Conservation (phyloP, 2,888 invertebrate genomes). For the Acleris literana region DNA sequence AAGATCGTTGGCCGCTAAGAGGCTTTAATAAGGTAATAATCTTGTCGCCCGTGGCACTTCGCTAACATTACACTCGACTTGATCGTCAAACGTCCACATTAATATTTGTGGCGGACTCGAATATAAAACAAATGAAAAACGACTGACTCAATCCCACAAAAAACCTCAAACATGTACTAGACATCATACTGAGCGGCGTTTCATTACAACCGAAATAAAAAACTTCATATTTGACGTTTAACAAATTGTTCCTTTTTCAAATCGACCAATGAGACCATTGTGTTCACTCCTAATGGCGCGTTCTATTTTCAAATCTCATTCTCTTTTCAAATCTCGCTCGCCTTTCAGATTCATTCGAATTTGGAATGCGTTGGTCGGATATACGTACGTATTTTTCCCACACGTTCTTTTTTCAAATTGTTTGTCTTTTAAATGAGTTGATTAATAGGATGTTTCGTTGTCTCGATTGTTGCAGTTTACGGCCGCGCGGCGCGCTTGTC, state of each 20-base stretch:
- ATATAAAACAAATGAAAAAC: conserved; percentile 78
- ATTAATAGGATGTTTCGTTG: conserved; percentile 76
- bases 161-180: conserved; percentile 73
- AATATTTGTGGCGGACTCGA: conserved; percentile 64
- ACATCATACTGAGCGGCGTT: conserved; percentile 75
- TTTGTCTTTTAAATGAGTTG: conserved; percentile 78
- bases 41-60: conserved; percentile 71
- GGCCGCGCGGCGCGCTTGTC: conserved; percentile 33
- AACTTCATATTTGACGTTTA: conserved; percentile 84
- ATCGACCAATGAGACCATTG: conserved; percentile 83
- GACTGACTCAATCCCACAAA: conserved; percentile 71
- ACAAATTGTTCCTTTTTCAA: conserved; percentile 84
- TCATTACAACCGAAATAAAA: conserved; percentile 80
- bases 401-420: conserved; percentile 70
- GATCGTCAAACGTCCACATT: conserved; percentile 73
- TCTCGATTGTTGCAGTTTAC: conserved; percentile 58
- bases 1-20: conserved; percentile 58
- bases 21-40: conserved; percentile 63
- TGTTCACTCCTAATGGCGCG: conserved; percentile 82
- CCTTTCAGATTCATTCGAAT: conserved; percentile 82
- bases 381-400: conserved; percentile 73
- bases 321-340: conserved; percentile 81
- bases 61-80: conserved; percentile 61
- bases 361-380: conserved; percentile 78
- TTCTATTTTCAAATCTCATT: conserved; percentile 83